phyloP scores from a whole-genome alignment of 2,113 vertebrate genomes.

The Meles meles region DNA sequence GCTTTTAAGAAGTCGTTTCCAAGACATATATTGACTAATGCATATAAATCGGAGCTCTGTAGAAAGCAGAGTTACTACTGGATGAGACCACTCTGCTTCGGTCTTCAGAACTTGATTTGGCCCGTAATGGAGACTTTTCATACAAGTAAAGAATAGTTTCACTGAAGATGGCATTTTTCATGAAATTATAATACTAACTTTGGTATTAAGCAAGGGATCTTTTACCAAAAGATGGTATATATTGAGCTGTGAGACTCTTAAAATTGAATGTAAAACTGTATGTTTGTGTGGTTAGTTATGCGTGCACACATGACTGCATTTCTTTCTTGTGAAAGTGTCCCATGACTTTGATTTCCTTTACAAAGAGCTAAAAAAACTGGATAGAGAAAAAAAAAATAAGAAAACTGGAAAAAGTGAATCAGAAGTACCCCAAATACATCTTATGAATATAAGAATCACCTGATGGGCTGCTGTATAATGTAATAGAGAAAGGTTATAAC shows the following conservation, averaged over 20 bases:
- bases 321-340: neutral
- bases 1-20: neutral
- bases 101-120: neutral
- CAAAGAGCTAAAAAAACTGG: neutral
- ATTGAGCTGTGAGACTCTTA: neutral
- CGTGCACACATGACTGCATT: rapidly evolving
- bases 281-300: neutral
- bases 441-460: neutral
- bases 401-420: neutral
- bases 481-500: neutral
- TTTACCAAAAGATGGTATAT: neutral
- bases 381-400: neutral
- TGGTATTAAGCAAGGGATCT: neutral
- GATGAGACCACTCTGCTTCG: neutral
- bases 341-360: neutral
- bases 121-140: neutral
- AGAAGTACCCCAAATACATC: neutral
- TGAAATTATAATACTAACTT: neutral
- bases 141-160: neutral
- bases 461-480: neutral
- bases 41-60: neutral
- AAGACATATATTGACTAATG: neutral
- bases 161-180: neutral
- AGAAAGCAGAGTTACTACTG: neutral
- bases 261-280: neutral